Evolutionary conservation across 2,797 vertebrate species (phyloP), one percentile per base, ranked within the genome.

Genomic region (Loris lydekkerianus): DNA sequence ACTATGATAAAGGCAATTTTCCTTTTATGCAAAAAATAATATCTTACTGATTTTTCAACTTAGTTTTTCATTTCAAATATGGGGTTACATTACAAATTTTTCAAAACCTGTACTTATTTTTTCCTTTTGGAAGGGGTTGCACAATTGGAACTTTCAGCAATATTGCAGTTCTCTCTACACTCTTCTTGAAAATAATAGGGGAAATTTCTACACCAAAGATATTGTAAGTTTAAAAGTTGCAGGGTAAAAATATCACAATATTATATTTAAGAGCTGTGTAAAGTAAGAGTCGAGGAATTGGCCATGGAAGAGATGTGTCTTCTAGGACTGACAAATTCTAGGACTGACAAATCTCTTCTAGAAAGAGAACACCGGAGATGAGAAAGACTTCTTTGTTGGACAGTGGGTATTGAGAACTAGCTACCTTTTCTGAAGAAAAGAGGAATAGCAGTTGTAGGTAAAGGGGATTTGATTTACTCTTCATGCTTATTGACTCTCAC

Each of bases 51-150:
- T 95, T 95, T 92, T 96, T 94, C 53, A 63, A n/a, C 37, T 95
- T 94, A 89, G 27, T 94, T 96, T 94, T 92, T 25, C 63, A 91
- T 96, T 93, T 37, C 63, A 94, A 78, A 23, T 89, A 73, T 84
- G 77, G n/a, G 2, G 7, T 81, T 67, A 37, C 11, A 46, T 67
- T 80, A 61, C 60, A 92, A 49, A 1, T 25, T 65, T 67, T 88
- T 89, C 14, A 53, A 88, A 89, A 72, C 23, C 40, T 78, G 27
- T 85, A 29, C 88, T 97, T 94, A 78, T 9, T 94, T 37, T 46
- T 72, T 34, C 61, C 37, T 53, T 89, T 93, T 70, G 60, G 46
- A 76, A 72, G 7, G 5, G 20, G 20, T 70, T 10, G 46, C 43
- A 77, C 18, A n/a, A 31, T 1, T 95, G 40, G 31, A 93, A 89